Conservation (phyloP, 2,797 vertebrate genomes). For the Ataeniobius toweri region DNA sequence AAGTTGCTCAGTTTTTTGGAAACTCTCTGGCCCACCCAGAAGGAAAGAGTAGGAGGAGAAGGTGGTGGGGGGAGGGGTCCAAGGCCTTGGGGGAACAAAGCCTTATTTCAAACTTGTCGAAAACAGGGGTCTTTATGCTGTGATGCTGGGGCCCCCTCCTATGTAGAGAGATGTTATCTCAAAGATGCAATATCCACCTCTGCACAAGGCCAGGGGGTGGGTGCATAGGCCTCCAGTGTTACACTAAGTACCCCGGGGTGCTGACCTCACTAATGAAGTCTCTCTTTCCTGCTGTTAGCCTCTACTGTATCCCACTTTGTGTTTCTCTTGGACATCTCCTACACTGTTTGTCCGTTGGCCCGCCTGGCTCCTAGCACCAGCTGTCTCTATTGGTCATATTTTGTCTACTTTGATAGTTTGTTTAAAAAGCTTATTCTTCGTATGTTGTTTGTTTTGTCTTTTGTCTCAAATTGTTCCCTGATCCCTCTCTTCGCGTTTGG, state of each 20-base stretch:
- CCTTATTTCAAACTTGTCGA: slow-evolving; percentile 81
- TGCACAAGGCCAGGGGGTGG: slow-evolving; percentile 61
- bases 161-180: slow-evolving; percentile 82
- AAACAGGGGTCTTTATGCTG: slow-evolving; percentile 82
- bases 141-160: slow-evolving; percentile 75
- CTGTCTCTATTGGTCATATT: slow-evolving; percentile 45
- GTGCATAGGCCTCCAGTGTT: slow-evolving; percentile 81
- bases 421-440: slow-evolving; percentile 51
- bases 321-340: slow-evolving; percentile 70
- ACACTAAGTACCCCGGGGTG: slow-evolving; percentile 74
- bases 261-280: slow-evolving; percentile 81
- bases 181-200: slow-evolving; percentile 83
- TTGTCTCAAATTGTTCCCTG: slow-evolving; percentile 41
- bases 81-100: slow-evolving; percentile 78
- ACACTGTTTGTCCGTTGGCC: slow-evolving; percentile 66
- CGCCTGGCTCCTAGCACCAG: slow-evolving; percentile 63
- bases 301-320: slow-evolving; percentile 79
- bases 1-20: slow-evolving; percentile 83
- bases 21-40: slow-evolving; percentile 80
- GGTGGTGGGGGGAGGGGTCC: slow-evolving; percentile 54
- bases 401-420: slow-evolving; percentile 56
- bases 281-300: slow-evolving; percentile 71
- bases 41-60: slow-evolving; percentile 77
- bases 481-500: slow-evolving; percentile 40
- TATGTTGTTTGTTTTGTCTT: slow-evolving; percentile 54